Evolutionary conservation across 2,797 vertebrate species (phyloP), one percentile per base, ranked within the genome.

Genomic region (Sciurus vulgaris): DNA sequence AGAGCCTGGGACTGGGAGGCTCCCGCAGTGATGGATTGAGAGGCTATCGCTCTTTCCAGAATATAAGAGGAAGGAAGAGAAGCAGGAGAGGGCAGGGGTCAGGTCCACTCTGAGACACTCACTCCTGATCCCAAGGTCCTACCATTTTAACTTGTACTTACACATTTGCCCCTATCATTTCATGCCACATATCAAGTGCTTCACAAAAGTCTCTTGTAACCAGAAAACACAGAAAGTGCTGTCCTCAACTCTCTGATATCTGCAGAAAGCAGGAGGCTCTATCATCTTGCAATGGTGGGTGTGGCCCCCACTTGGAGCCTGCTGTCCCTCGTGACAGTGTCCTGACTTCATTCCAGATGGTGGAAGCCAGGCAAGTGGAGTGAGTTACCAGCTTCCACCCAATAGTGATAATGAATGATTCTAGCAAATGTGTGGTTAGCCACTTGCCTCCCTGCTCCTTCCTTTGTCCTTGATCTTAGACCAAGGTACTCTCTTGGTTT

Each of bases 401-500:
- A 70, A 78, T 1, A 0, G n/a, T 6, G 33, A 94, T 30, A 91
- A 65, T 91, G 91, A 95, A 93, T 59, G 93, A 51, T 49, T 30
- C 74, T 78, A 73, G 94, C 54, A 63, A 86, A 56, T 73, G 78
- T 54, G 47, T 95, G 84, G 79, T 90, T 20, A 47, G 76, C 35
- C 77, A 86, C 91, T 93, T 89, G 63, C 74, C 81, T 96, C 56
- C 0, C 91, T 44, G 94, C 73, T 65, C 59, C 63, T 81, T 69
- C 61, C 87, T 85, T 90, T 79, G 41, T 82, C 77, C 63, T 59
- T 96, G 94, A 86, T 35, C 28, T 41, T 18, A 3, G 0, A 93
- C 94, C 97, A 96, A 94, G 35, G 47, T 4, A n/a, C 18, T 67
- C 79, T 94, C 87, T 86, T 74, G 89, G 76, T 56, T 89, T 88